Conservation (phyloP, 2,797 vertebrate genomes). For the Galago senegalensis region DNA sequence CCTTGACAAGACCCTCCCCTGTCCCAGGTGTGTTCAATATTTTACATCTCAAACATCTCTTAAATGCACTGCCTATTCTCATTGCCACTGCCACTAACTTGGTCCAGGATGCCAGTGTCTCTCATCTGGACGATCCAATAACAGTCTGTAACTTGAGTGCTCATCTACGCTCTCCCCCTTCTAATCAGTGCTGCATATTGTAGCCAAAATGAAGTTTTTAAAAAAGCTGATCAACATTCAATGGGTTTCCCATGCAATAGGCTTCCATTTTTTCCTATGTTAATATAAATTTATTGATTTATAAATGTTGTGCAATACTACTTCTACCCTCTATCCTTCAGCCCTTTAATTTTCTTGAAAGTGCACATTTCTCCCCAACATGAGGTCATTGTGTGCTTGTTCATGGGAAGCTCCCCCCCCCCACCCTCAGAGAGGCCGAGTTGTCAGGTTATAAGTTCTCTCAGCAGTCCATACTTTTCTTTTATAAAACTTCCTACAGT, state of each 20-base stretch:
- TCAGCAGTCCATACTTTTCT: neutral
- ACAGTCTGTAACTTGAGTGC: neutral
- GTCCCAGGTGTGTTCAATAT: neutral
- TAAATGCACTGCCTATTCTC: neutral
- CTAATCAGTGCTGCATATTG: neutral
- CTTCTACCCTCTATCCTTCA: neutral
- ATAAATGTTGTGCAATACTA: neutral
- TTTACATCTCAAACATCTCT: neutral
- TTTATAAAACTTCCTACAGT: neutral
- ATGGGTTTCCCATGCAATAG: neutral
- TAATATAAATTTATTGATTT: neutral
- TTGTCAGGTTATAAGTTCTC: neutral
- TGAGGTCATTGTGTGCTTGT: neutral
- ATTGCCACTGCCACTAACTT: neutral
- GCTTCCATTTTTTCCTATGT: neutral
- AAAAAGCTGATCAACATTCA: neutral
- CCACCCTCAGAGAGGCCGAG: neutral
- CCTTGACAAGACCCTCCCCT: neutral
- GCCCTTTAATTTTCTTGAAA: constrained; percentile 27
- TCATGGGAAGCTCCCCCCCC: neutral
- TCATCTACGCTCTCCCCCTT: neutral
- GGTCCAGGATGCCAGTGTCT: neutral
- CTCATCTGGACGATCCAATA: neutral
- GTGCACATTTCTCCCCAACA: neutral
- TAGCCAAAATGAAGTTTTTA: neutral